Conservation (phyloP, 2,888 invertebrate genomes). For the Ochropleura plecta region DNA sequence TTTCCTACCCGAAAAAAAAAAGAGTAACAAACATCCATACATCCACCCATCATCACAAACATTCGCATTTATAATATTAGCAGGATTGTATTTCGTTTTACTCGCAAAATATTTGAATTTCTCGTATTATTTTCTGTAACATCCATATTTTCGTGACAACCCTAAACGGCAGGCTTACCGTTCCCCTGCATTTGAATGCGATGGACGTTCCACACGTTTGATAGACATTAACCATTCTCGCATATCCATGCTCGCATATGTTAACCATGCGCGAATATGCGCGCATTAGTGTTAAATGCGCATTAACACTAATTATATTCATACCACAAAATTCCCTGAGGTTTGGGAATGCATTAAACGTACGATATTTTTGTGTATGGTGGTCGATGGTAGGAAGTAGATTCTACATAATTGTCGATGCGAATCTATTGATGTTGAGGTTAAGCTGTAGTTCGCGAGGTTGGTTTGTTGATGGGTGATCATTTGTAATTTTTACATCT, state of each 20-base stretch:
- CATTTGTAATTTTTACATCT: not conserved
- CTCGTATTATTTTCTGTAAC: not conserved
- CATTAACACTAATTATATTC: slow-evolving; percentile 52
- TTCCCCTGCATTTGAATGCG: slow-evolving; percentile 59
- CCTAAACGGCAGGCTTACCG: slow-evolving; percentile 51
- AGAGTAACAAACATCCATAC: too few relatives aligned
- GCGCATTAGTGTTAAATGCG: slow-evolving; percentile 47
- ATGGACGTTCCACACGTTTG: slow-evolving; percentile 56
- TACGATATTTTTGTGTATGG: slow-evolving; percentile 11
- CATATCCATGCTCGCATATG: slow-evolving; percentile 52
- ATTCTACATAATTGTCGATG: not conserved
- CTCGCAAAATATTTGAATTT: not conserved
- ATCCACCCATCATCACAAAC: too few relatives aligned
- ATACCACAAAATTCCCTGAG: slow-evolving; percentile 37
- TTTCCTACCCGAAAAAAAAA: too few relatives aligned
- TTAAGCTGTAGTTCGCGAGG: not conserved
- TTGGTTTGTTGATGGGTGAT: not conserved
- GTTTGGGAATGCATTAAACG: slow-evolving; percentile 34
- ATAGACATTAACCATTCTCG: slow-evolving; percentile 61
- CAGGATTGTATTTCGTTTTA: too few relatives aligned
- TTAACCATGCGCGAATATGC: slow-evolving; percentile 42
- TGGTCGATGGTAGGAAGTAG: not conserved
- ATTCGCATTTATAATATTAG: too few relatives aligned
- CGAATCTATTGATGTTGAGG: not conserved
- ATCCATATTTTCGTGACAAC: slow-evolving; percentile 23